Percentiles rank a stretch among this genome's conserved stretches.
phyloP scores from a whole-genome alignment of 2,797 vertebrate species.

The Brachyrhaphis roseni region DNA sequence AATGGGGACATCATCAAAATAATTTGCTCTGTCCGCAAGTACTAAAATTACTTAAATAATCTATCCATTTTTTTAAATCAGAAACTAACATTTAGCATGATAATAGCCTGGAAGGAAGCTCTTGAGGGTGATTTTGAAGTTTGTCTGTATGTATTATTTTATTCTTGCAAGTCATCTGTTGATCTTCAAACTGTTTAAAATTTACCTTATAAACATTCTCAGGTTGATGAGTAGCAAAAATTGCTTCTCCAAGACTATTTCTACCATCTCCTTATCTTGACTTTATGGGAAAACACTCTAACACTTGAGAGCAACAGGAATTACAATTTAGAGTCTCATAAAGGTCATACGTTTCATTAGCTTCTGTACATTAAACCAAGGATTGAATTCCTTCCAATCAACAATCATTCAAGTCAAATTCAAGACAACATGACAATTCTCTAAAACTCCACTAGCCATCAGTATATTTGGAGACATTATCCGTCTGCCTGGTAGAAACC shows the following conservation, averaged over 20 bases:
- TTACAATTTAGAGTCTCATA: neutral
- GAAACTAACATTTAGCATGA: neutral
- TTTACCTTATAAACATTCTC: neutral
- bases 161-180: neutral
- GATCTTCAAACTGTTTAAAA: neutral
- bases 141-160: neutral
- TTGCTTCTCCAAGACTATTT: neutral
- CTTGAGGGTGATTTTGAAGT: neutral
- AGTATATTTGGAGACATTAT: constrained; percentile 22
- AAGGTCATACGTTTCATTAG: neutral
- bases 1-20: neutral
- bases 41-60: constrained; percentile 1
- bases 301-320: neutral
- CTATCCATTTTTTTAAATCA: neutral
- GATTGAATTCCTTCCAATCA: neutral
- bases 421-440: constrained; percentile 7
- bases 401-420: neutral
- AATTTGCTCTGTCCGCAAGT: neutral
- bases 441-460: constrained; percentile 3
- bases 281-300: neutral
- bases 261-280: neutral
- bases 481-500: constrained; percentile 30
- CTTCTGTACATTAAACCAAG: neutral
- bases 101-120: neutral
- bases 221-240: neutral